Evolutionary conservation across 2,113 vertebrate species (phyloP).

Genomic region (Oryzias celebensis): DNA sequence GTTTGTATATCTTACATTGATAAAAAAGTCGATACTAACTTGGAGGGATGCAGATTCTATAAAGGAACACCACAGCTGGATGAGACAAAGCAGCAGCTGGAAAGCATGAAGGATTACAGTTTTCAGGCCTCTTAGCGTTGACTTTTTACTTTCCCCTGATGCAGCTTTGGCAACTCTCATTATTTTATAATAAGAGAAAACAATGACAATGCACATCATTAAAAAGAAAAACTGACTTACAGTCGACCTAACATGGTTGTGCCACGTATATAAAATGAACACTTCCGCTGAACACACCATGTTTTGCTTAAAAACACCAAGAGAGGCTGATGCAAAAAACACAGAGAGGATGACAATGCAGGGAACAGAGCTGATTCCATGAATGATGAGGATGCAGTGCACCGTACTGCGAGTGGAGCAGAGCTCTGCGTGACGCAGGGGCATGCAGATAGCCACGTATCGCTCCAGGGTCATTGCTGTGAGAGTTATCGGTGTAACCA

Average conservation of each 20-base stretch:
- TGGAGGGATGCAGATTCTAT: constrained; percentile 31
- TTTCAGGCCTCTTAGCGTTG: constrained; percentile 41
- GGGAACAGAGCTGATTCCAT: constrained; percentile 29
- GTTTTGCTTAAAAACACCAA: background rate
- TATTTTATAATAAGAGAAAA: constrained; percentile 55
- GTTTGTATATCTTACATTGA: constrained; percentile 19
- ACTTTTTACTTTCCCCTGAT: constrained; percentile 37
- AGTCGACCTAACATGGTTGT: constrained; percentile 20
- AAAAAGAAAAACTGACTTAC: constrained; percentile 43
- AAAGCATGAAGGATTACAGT: constrained; percentile 60
- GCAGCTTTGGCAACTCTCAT: constrained; percentile 41
- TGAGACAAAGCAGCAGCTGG: constrained; percentile 59
- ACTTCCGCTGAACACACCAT: background rate
- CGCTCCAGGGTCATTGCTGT: constrained; percentile 65
- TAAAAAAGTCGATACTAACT: background rate
- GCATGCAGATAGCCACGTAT: constrained; percentile 66
- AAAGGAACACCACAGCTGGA: constrained; percentile 53
- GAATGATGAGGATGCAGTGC: constrained; percentile 45
- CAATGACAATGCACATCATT: constrained; percentile 33
- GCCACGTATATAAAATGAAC: constrained; percentile 37
- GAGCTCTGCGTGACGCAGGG: constrained; percentile 47
- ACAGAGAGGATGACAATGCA: constrained; percentile 4
- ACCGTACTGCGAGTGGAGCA: constrained; percentile 24
- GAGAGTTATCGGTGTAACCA: constrained; percentile 46
- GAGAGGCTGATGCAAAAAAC: constrained; percentile 1